These are phyloP conservation scores for Labroides dimidiatus DNA, from an alignment of 2,797 vertebrate species.

Conservation along the genomic window DNA sequence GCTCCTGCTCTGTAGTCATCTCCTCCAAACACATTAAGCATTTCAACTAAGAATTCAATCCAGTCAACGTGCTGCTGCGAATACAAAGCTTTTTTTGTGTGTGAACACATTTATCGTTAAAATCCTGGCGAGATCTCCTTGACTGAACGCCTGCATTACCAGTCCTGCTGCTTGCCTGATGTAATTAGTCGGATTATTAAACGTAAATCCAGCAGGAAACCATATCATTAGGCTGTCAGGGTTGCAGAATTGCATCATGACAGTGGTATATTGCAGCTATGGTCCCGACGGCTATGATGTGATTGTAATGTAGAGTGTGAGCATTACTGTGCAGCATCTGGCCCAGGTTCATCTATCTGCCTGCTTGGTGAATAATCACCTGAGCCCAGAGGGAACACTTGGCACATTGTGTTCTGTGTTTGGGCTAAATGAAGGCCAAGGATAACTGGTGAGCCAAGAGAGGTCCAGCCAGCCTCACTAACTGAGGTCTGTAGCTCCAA, in stretches of 20 bases:
- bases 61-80: slow-evolving; percentile 36
- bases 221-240: slow-evolving; percentile 30
- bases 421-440: slow-evolving; percentile 61
- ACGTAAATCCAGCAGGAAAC: slow-evolving; percentile 42
- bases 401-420: slow-evolving; percentile 57
- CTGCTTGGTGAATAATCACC: slow-evolving; percentile 62
- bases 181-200: slow-evolving; percentile 72
- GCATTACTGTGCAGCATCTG: slow-evolving; percentile 37
- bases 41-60: slow-evolving; percentile 41
- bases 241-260: slow-evolving; percentile 22
- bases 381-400: slow-evolving; percentile 51
- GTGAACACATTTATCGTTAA: slow-evolving; percentile 25
- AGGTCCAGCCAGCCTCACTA: slow-evolving; percentile 36
- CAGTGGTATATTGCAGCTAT: slow-evolving; percentile 26
- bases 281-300: slow-evolving; percentile 40
- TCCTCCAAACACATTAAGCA: slow-evolving; percentile 57
- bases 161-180: slow-evolving; percentile 31
- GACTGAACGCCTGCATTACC: neutral
- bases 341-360: slow-evolving; percentile 54
- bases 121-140: slow-evolving; percentile 36
- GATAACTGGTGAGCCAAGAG: slow-evolving; percentile 31
- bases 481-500: slow-evolving; percentile 38
- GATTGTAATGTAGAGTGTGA: slow-evolving; percentile 35
- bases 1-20: slow-evolving; percentile 42
- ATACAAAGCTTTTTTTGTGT: slow-evolving; percentile 24